These are phyloP conservation scores for Labia minor DNA, from an alignment of 2,888 invertebrate genomes.

Conservation along the genomic window DNA sequence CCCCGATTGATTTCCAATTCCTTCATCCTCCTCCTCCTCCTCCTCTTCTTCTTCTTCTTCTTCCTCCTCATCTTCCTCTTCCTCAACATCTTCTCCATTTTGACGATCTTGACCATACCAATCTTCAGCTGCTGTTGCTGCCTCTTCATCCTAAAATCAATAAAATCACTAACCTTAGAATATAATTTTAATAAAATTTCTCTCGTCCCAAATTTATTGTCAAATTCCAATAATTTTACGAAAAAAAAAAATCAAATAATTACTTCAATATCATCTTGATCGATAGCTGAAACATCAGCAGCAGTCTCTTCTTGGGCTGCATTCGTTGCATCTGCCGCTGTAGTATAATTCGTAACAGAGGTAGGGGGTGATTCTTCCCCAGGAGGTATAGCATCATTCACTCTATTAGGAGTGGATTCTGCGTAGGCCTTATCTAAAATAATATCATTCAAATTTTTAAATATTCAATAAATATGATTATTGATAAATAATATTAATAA, in stretches of 20 bases:
- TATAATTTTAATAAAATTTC: not conserved
- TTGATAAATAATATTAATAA: too few species aligned
- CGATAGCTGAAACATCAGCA: constrained; percentile 27
- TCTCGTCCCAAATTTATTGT: too few species aligned
- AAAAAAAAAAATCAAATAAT: too few species aligned
- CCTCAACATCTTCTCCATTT: constrained; percentile 27
- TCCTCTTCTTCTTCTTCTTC: constrained; percentile 26
- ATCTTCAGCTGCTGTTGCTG: not conserved
- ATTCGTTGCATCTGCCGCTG: constrained; percentile 25
- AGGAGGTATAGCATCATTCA: not conserved
- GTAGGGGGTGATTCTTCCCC: not conserved
- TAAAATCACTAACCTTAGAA: too few species aligned
- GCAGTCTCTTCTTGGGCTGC: constrained; percentile 27
- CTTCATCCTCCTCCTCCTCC: constrained; percentile 31
- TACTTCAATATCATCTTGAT: constrained; percentile 18
- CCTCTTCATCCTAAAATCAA: not conserved
- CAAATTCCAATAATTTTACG: too few species aligned
- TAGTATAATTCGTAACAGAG: constrained; percentile 21
- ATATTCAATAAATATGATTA: too few species aligned
- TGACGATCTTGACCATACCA: not conserved
- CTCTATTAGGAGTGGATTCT: not conserved
- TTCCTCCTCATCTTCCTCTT: constrained; percentile 26
- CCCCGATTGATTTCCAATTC: constrained; percentile 28
- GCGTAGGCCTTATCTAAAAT: not conserved
- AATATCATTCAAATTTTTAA: too few species aligned